These are phyloP conservation scores for Drosophila hydei DNA, from an alignment of 1,140 invertebrate species.

Conservation along the genomic window DNA sequence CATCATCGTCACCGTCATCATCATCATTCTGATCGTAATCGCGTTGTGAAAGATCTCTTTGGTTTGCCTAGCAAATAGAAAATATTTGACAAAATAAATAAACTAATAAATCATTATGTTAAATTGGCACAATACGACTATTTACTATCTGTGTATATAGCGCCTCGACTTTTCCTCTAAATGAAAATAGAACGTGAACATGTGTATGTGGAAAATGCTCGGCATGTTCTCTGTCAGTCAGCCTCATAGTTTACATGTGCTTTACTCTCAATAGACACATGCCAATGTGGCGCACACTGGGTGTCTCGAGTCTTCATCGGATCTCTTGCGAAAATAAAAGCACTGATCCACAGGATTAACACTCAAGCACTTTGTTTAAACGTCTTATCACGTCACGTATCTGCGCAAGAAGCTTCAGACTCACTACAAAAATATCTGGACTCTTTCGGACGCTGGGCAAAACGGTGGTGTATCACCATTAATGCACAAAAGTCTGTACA, in stretches of 20 bases:
- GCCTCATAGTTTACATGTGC: slow-evolving; percentile 60
- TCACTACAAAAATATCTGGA: no score
- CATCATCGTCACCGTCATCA: background rate
- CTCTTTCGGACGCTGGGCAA: no score
- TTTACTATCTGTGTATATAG: slow-evolving; percentile 48
- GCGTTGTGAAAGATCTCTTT: slow-evolving; percentile 70
- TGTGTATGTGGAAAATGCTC: slow-evolving; percentile 73
- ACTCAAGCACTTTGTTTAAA: slow-evolving; percentile 7
- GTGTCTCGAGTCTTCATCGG: background rate
- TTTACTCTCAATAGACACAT: slow-evolving; percentile 52
- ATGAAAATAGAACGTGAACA: slow-evolving; percentile 75
- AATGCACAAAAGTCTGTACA: no score
- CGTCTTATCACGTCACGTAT: no score
- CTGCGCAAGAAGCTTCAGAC: no score
- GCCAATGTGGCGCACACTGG: slow-evolving; percentile 26
- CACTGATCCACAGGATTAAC: slow-evolving; percentile 39
- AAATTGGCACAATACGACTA: slow-evolving; percentile 68
- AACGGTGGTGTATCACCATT: no score
- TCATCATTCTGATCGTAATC: slow-evolving; percentile 1
- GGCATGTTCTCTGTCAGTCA: slow-evolving; percentile 70
- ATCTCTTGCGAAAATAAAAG: slow-evolving; percentile 34
- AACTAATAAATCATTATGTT: slow-evolving; percentile 80
- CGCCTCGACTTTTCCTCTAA: slow-evolving; percentile 40
- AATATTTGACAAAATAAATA: slow-evolving; percentile 76
- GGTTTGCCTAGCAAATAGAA: slow-evolving; percentile 49